Percentiles rank a stretch among this genome's conserved stretches.
These are phyloP conservation scores for Recurvirostra avosetta DNA, from an alignment of 2,113 vertebrate species.

Conservation along the genomic window DNA sequence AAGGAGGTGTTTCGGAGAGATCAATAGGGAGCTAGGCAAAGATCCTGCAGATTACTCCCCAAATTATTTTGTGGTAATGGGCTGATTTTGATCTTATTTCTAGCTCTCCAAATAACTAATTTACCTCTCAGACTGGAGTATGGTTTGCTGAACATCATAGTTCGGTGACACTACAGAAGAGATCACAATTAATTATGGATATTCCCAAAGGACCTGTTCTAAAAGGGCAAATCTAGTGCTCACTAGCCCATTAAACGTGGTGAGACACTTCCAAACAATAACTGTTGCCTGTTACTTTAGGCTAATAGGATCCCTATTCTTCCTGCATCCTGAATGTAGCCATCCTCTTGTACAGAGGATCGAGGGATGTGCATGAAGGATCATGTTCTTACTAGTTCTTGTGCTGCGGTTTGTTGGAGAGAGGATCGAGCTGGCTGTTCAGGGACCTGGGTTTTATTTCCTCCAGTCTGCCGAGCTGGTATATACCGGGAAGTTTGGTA, in stretches of 20 bases:
- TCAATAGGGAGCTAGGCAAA: not conserved
- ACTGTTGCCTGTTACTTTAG: conserved; percentile 1
- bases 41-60: not conserved
- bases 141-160: not conserved
- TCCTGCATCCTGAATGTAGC: not conserved
- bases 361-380: not conserved
- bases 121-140: not conserved
- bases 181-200: conserved; percentile 33
- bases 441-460: not conserved
- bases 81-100: not conserved
- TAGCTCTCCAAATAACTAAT: not conserved
- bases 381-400: not conserved
- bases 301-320: not conserved
- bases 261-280: conserved; percentile 5
- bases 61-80: not conserved
- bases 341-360: not conserved
- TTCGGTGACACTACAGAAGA: not conserved
- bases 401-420: not conserved
- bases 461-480: not conserved
- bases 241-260: not conserved
- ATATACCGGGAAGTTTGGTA: not conserved
- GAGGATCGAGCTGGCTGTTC: not conserved
- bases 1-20: not conserved
- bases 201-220: conserved; percentile 25
- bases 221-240: conserved; percentile 28